phyloP scores from a whole-genome alignment of 1,140 invertebrate species.

The Zelostemma sp. region DNA sequence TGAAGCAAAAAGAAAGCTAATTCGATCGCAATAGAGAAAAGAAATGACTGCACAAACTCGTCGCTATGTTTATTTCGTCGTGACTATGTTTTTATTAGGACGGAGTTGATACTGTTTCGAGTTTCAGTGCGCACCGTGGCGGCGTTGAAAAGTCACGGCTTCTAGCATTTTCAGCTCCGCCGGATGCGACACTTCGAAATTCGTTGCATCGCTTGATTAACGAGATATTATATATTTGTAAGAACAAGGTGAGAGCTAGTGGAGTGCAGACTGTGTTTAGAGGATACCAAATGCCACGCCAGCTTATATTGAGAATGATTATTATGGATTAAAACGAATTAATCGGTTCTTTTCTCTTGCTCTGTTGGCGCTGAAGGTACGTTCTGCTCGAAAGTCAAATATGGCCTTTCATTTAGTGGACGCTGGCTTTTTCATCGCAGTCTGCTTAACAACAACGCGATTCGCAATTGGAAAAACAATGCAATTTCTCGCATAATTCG shows the following conservation, averaged over 20 bases:
- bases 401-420: slow-evolving; percentile 52
- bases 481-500: no score
- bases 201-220: slow-evolving; percentile 19
- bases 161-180: slow-evolving; percentile 4
- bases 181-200: slow-evolving; percentile 34
- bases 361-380: slow-evolving; percentile 57
- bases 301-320: slow-evolving; percentile 63
- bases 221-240: slow-evolving; percentile 57
- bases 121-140: slow-evolving; percentile 41
- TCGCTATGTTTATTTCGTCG: slow-evolving; percentile 54
- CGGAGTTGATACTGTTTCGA: slow-evolving; percentile 58
- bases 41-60: slow-evolving; percentile 53
- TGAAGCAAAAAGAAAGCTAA: slow-evolving; percentile 22
- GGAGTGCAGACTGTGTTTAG: slow-evolving; percentile 72
- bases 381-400: slow-evolving; percentile 58
- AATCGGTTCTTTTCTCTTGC: slow-evolving; percentile 62
- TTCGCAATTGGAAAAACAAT: no score
- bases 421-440: slow-evolving; percentile 53
- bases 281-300: slow-evolving; percentile 69
- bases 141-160: not conserved
- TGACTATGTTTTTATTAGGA: slow-evolving; percentile 59
- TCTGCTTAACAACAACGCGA: slow-evolving; percentile 15
- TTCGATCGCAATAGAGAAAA: slow-evolving; percentile 9
- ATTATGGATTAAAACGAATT: slow-evolving; percentile 57
- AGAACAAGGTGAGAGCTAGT: slow-evolving; percentile 70